Evolutionary conservation across 2,113 vertebrate genomes (phyloP).

Genomic region (Osmerus mordax): DNA sequence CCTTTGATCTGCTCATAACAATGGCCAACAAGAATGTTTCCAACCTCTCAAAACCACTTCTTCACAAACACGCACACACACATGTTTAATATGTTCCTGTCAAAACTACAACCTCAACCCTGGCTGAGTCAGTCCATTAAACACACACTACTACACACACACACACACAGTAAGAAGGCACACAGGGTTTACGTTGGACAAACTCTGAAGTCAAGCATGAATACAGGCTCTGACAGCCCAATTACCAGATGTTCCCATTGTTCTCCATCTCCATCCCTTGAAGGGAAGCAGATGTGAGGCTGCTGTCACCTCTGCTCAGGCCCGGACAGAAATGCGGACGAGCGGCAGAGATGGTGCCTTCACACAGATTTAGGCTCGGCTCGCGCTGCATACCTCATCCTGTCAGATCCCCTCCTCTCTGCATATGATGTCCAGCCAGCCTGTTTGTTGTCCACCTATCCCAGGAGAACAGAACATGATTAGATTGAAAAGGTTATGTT

Average conservation of each 20-base stretch:
- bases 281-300: constrained; percentile 61
- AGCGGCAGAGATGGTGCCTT: constrained; percentile 56
- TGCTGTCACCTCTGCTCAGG: constrained; percentile 58
- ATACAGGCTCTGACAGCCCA: constrained; percentile 64
- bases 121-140: no score
- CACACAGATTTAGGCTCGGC: constrained; percentile 39
- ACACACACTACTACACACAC: not conserved
- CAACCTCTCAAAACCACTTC: no score
- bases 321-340: constrained; percentile 38
- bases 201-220: constrained; percentile 62
- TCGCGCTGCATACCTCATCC: constrained; percentile 39
- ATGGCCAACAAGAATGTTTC: no score
- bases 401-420: constrained; percentile 27
- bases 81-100: not conserved
- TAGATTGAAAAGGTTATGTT: no score
- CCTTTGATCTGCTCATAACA: no score
- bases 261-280: constrained; percentile 52
- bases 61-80: not conserved
- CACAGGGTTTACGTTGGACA: constrained; percentile 22
- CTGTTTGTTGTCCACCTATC: no score
- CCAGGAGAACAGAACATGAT: no score
- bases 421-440: constrained; percentile 27
- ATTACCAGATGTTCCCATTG: constrained; percentile 62
- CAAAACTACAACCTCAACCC: no score
- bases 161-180: constrained; percentile 15